These are phyloP conservation scores for Nycteola revayana DNA, from an alignment of 2,888 invertebrate species.

Conservation along the genomic window DNA sequence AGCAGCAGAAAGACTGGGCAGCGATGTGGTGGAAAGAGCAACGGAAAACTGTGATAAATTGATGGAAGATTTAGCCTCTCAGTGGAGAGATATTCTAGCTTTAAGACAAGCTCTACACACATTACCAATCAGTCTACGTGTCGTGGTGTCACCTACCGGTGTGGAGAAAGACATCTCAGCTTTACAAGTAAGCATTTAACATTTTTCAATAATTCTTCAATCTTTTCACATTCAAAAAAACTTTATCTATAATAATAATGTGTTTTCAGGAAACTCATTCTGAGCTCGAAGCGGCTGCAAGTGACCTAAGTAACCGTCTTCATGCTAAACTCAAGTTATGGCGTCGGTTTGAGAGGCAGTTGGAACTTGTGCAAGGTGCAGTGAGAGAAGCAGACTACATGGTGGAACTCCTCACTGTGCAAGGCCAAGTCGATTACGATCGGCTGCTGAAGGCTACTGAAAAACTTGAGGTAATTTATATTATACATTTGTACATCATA, in stretches of 20 bases:
- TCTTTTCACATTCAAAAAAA: too few relatives aligned
- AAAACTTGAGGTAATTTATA: conserved; percentile 86
- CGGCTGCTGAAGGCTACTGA: conserved; percentile 91
- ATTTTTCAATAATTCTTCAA: too few relatives aligned
- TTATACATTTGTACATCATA: too few relatives aligned
- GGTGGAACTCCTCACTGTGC: conserved; percentile 92
- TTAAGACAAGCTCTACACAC: conserved; percentile 89
- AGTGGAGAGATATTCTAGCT: conserved; percentile 91
- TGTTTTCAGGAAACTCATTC: conserved; percentile 86
- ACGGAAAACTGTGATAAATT: conserved; percentile 87
- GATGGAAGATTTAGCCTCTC: conserved; percentile 85
- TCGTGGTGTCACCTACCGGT: conserved; percentile 89
- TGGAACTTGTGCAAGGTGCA: conserved; percentile 90
- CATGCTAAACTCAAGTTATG: conserved; percentile 86
- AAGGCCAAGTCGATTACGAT: conserved; percentile 92
- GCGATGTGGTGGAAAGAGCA: conserved; percentile 89
- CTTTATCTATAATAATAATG: too few relatives aligned
- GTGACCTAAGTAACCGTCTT: conserved; percentile 84
- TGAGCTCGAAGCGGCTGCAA: conserved; percentile 86
- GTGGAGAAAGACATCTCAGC: conserved; percentile 89
- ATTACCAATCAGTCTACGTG: conserved; percentile 87
- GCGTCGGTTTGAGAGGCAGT: conserved; percentile 89
- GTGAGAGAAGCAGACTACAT: conserved; percentile 93
- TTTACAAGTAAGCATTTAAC: conserved; percentile 59
- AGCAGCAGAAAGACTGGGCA: conserved; percentile 86